These are phyloP conservation scores for Albula goreensis DNA, from an alignment of 2,113 vertebrate species.

Conservation along the genomic window DNA sequence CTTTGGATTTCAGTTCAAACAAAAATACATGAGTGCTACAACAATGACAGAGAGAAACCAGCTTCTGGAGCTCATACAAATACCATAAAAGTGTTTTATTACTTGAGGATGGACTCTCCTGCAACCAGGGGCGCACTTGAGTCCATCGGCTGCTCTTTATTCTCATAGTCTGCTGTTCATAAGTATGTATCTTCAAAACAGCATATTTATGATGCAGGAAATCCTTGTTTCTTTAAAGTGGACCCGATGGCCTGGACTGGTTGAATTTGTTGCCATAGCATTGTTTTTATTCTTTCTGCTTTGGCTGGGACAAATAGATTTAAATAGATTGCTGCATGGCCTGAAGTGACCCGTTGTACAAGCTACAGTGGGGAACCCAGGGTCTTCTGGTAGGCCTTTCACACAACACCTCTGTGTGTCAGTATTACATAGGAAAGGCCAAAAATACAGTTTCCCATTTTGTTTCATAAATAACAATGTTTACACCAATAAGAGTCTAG, in stretches of 20 bases:
- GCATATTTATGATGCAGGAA: conserved; percentile 60
- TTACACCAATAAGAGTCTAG: not conserved
- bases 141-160: conserved; percentile 32
- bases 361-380: not conserved
- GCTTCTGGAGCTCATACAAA: conserved; percentile 37
- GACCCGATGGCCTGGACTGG: conserved; percentile 48
- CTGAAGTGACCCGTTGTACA: not conserved
- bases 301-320: conserved; percentile 26
- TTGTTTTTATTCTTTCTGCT: conserved; percentile 51
- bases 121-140: conserved; percentile 39
- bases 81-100: conserved; percentile 60
- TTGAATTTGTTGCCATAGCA: conserved; percentile 43
- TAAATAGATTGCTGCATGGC: not conserved
- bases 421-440: conserved; percentile 1
- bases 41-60: conserved; percentile 45
- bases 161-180: conserved; percentile 37
- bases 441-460: not conserved
- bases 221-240: conserved; percentile 51
- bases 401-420: not conserved
- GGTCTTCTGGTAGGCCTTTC: not conserved
- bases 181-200: conserved; percentile 59
- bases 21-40: conserved; percentile 31
- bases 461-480: not conserved
- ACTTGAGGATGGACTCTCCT: conserved; percentile 50
- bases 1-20: conserved; percentile 20